Evolutionary conservation across 2,113 vertebrate species (phyloP), one percentile per base, ranked within the genome.

Genomic region (Smithornis capensis): DNA sequence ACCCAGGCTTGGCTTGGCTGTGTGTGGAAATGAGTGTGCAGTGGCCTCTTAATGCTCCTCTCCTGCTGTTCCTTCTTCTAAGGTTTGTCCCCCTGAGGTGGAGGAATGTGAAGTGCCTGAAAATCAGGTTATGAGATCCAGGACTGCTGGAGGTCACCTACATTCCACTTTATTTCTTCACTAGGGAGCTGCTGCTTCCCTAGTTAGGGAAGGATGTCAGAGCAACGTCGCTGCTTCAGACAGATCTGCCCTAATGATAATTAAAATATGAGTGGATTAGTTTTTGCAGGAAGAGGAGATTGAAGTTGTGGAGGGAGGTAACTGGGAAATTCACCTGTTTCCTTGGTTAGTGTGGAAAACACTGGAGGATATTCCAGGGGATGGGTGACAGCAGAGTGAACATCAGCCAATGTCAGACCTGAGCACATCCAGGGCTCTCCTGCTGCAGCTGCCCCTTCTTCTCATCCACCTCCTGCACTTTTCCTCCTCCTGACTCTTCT

Each of bases 341-440:
- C 8, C n/a, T 82, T 47, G 47, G 10, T 25, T 59, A 24, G 23
- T 29, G 2, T 25, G 12, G 31, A 67, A 77, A 67, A 10, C 17
- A 4, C 27, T 37, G 1, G 4, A 73, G 25, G 23, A 7, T 9
- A 2, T 59, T 53, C 56, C 55, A 3, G 1, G 23, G 53, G 35
- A 40, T 7, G 37, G 35, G 10, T 24, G 42, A 53, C 67, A 29
- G 44, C 44, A 38, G 23, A 18, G 67, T 0, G 2, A 29, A 4
- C n/a, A 22, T 42, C 19, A 27, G 33, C 50, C 9, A 3, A 12
- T 24, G 35, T 52, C 75, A 62, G 56, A 40, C 35, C 57, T 0
- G 0, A 77, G 62, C 47, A 23, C 13, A 7, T 45, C 60, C 29
- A 12, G n/a, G 40, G 10, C 10, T 56, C 42, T 85, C 24, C 14